A percentile compares a stretch with the other conserved stretches of the same genome.
Evolutionary conservation across 2,888 invertebrate species (phyloP).

Genomic region (Ophioninae sp.): DNA sequence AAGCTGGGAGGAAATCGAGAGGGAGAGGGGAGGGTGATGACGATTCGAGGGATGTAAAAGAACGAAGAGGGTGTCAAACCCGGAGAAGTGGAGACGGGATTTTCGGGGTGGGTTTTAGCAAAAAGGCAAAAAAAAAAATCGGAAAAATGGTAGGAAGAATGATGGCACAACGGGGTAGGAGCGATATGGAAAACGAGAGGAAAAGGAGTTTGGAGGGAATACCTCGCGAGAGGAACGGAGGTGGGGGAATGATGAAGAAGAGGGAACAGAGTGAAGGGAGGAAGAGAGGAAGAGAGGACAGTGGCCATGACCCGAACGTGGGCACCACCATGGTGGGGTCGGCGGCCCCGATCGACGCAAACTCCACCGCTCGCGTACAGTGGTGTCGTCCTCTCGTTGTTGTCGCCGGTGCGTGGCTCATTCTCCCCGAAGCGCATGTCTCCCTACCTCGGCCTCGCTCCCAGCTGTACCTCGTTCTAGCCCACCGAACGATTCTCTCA

Average conservation of each 20-base stretch:
- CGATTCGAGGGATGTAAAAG: too few species aligned
- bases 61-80: too few species aligned
- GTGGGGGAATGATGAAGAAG: neutral
- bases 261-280: conserved; percentile 31
- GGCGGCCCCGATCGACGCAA: conserved; percentile 73
- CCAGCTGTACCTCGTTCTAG: conserved; percentile 28
- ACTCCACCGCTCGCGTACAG: conserved; percentile 50
- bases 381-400: conserved; percentile 57
- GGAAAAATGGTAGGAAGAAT: too few species aligned
- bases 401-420: conserved; percentile 53
- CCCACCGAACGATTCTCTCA: too few species aligned
- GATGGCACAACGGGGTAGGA: too few species aligned
- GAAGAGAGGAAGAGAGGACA: conserved; percentile 72
- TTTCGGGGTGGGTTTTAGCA: too few species aligned
- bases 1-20: too few species aligned
- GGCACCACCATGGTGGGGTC: conserved; percentile 74
- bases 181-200: too few species aligned
- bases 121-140: too few species aligned
- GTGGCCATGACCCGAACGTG: conserved; percentile 78
- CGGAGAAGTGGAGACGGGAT: too few species aligned
- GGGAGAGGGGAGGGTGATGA: too few species aligned
- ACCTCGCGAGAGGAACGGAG: neutral
- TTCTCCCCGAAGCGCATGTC: conserved; percentile 47
- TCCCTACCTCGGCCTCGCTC: conserved; percentile 4
- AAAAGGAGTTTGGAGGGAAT: neutral